phyloP scores from a whole-genome alignment of 2,113 vertebrate genomes.

The Tachysurus vachellii region DNA sequence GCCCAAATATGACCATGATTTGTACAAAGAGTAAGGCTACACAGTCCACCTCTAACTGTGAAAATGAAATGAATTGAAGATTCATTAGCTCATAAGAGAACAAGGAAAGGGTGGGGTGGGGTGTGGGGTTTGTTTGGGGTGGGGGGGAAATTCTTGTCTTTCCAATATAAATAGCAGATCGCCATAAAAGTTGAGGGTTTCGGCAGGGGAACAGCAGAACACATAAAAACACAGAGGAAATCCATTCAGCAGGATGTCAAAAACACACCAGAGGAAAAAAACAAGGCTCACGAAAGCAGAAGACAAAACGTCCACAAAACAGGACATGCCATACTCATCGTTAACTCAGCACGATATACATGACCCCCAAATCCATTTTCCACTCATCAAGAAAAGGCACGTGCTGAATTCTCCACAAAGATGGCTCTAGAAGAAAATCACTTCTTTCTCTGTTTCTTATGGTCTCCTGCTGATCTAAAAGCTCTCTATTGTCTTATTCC shows the following conservation, averaged over 20 bases:
- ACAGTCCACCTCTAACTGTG: background rate
- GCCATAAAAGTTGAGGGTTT: conserved; percentile 41
- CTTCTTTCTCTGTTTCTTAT: background rate
- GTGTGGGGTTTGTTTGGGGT: no score
- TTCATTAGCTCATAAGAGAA: background rate
- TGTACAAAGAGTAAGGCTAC: background rate
- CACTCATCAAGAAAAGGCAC: background rate
- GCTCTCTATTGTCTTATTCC: conserved; percentile 35
- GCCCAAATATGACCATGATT: background rate
- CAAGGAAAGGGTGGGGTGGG: background rate
- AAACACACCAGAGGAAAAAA: conserved; percentile 43
- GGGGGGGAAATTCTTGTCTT: conserved; percentile 32
- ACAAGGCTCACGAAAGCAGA: conserved; percentile 36
- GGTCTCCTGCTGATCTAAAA: conserved; percentile 25
- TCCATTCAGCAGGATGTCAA: conserved; percentile 43
- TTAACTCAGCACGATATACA: conserved; percentile 35
- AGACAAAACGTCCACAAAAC: conserved; percentile 47
- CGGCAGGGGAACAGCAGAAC: conserved; percentile 13
- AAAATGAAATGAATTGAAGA: background rate
- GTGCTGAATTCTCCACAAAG: background rate
- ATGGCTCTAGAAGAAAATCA: background rate
- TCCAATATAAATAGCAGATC: conserved; percentile 39
- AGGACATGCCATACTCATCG: conserved; percentile 46
- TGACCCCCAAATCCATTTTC: background rate
- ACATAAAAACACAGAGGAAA: conserved; percentile 42